Percentiles rank a stretch among this genome's conserved stretches.
Conservation (phyloP, 2,888 invertebrate species). For the Adineta ricciae region DNA sequence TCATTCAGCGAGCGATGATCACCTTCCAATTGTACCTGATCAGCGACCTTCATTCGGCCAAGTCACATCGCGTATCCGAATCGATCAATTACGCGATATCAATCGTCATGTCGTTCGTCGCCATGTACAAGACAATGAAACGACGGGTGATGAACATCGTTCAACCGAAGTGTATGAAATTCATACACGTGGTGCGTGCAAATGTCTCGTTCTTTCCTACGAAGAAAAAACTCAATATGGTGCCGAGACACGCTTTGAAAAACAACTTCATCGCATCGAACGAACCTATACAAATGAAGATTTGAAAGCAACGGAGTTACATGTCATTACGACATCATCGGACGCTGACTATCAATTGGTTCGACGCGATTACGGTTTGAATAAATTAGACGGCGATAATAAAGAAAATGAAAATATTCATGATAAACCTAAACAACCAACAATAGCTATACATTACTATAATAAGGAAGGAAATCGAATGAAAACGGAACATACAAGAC, state of each 20-base stretch:
- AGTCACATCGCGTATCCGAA: not conserved
- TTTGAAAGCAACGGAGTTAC: not conserved
- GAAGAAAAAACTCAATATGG: not conserved
- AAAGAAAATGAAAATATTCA: not conserved
- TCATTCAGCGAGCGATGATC: not conserved
- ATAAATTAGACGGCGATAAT: not conserved
- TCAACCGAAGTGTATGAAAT: not conserved
- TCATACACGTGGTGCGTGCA: not conserved
- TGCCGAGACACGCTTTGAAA: not conserved
- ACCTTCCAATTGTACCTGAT: too few species aligned
- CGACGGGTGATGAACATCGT: not conserved
- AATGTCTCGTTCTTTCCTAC: not conserved
- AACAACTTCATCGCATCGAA: not conserved
- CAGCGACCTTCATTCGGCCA: not conserved
- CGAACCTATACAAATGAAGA: not conserved
- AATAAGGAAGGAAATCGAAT: not conserved
- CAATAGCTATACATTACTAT: not conserved
- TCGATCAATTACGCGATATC: not conserved
- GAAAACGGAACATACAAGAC: not conserved
- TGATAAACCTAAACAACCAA: not conserved
- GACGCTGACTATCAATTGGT: not conserved
- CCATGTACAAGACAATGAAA: not conserved
- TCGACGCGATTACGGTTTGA: not conserved
- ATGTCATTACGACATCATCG: not conserved
- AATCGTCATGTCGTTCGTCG: slow-evolving; percentile 14